Evolutionary conservation across 2,888 invertebrate genomes (phyloP).

Genomic region (Drosophila prolongata): DNA sequence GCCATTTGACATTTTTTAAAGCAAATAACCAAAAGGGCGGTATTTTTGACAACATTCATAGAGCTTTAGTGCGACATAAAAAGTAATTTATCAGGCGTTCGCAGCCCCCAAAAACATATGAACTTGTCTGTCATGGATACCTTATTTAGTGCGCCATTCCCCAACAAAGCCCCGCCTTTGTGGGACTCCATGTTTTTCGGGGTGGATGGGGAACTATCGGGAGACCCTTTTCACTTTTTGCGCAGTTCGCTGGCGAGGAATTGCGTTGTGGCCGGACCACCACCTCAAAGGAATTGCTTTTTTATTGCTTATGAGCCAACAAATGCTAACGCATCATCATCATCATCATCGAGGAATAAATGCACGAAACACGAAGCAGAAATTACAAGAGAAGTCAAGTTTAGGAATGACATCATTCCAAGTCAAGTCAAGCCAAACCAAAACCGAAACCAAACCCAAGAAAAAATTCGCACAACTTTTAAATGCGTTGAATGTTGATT

Average conservation of each 20-base stretch:
- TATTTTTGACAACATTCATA: neutral
- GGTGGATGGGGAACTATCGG: constrained; percentile 19
- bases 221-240: constrained; percentile 40
- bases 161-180: constrained; percentile 42
- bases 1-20: neutral
- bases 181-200: constrained; percentile 17
- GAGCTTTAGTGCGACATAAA: constrained; percentile 1
- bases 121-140: constrained; percentile 23
- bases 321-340: constrained; percentile 42
- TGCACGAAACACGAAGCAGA: constrained; percentile 33
- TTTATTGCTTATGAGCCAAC: constrained; percentile 59
- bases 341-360: constrained; percentile 46
- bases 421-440: constrained; percentile 3
- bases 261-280: constrained; percentile 36
- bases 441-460: constrained; percentile 3
- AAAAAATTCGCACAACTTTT: constrained; percentile 40
- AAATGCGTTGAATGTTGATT: constrained; percentile 49
- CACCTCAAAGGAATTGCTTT: constrained; percentile 64
- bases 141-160: constrained; percentile 41
- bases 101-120: constrained; percentile 7
- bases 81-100: constrained; percentile 17
- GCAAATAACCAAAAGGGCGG: neutral
- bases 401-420: constrained; percentile 72
- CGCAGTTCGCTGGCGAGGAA: constrained; percentile 42
- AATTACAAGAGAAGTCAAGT: constrained; percentile 60